phyloP scores from a whole-genome alignment of 2,797 vertebrate genomes.

The Chiloscyllium punctatum region DNA sequence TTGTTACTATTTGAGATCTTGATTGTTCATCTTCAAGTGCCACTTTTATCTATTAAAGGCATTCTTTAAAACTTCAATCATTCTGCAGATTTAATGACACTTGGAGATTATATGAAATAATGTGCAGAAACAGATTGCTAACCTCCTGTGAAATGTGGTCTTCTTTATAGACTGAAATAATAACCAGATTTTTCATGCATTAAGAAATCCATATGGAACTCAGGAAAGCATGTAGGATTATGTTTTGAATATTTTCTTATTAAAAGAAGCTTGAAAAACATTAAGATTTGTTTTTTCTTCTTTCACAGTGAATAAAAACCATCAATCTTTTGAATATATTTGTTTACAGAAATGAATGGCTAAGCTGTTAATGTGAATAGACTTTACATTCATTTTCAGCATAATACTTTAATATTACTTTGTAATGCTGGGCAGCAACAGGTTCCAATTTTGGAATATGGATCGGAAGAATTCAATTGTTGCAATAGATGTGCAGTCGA shows the following conservation, averaged over 20 bases:
- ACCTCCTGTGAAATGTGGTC: neutral
- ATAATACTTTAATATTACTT: neutral
- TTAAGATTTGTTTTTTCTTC: neutral
- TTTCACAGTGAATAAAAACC: neutral
- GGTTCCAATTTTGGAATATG: neutral
- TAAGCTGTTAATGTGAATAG: neutral
- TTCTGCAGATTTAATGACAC: neutral
- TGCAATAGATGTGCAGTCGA: neutral
- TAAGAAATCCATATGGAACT: neutral
- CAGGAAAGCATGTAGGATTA: neutral
- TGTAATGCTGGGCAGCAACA: neutral
- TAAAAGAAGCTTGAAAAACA: constrained; percentile 14
- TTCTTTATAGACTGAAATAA: neutral
- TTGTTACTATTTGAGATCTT: neutral
- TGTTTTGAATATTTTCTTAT: constrained; percentile 28
- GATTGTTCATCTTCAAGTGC: neutral
- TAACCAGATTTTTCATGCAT: neutral
- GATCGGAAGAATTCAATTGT: neutral
- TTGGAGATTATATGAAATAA: neutral
- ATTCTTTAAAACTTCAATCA: neutral
- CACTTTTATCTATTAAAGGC: neutral
- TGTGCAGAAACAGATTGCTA: neutral
- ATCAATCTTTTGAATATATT: neutral
- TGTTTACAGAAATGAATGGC: neutral
- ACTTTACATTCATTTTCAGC: neutral